These are phyloP conservation scores for Perodicticus potto DNA, from an alignment of 2,797 vertebrate genomes.

Conservation along the genomic window DNA sequence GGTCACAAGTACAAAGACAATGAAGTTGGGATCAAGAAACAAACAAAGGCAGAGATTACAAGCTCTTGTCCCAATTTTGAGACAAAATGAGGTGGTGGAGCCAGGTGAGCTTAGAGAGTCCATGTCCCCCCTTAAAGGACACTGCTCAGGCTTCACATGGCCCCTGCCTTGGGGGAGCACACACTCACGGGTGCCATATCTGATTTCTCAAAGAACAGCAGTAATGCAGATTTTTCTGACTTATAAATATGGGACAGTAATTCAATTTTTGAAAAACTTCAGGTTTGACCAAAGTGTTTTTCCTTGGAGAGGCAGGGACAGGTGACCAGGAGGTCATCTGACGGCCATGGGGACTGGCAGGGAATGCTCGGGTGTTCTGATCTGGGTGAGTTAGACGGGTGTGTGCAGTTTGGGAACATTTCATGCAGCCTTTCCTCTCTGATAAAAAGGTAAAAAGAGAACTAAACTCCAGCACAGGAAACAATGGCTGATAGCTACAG, in stretches of 20 bases:
- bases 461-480: background rate
- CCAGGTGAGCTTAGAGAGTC: background rate
- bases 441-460: background rate
- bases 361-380: background rate
- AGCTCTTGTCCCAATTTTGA: too few relatives aligned
- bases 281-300: background rate
- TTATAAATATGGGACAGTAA: background rate
- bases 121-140: background rate
- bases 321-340: background rate
- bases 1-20: background rate
- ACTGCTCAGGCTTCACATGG: background rate
- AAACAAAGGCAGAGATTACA: background rate
- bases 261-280: background rate
- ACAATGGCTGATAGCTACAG: rapidly evolving
- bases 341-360: rapidly evolving
- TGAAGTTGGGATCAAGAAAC: background rate
- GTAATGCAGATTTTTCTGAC: background rate
- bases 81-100: background rate
- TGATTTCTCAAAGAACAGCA: background rate
- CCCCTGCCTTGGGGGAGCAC: background rate
- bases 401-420: background rate
- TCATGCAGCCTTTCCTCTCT: background rate
- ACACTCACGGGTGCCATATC: rapidly evolving
- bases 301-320: background rate
- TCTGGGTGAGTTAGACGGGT: rapidly evolving